phyloP scores from a whole-genome alignment of 2,888 invertebrate species.

The Aproaerema taeniolella region DNA sequence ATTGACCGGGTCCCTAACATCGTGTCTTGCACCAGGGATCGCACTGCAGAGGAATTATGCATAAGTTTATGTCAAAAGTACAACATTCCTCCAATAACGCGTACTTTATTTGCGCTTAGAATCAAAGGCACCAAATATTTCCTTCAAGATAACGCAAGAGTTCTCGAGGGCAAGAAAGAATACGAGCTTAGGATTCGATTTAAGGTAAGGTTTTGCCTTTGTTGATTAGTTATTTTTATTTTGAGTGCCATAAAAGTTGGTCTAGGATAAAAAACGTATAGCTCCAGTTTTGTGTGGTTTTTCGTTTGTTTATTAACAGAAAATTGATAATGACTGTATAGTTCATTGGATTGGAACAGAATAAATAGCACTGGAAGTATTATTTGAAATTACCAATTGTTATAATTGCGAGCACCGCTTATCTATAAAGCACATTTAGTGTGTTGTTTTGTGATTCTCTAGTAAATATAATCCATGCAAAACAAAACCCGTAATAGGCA shows the following conservation, averaged over 20 bases:
- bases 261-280: background rate
- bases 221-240: too few species aligned
- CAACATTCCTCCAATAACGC: slow-evolving; percentile 85
- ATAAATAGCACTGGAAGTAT: too few species aligned
- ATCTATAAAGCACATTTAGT: too few species aligned
- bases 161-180: slow-evolving; percentile 66
- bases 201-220: slow-evolving; percentile 79
- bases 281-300: background rate
- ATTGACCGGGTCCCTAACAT: slow-evolving; percentile 52
- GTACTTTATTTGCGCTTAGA: slow-evolving; percentile 87
- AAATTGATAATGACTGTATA: too few species aligned
- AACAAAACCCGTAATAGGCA: too few species aligned
- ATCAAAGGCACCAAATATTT: slow-evolving; percentile 81
- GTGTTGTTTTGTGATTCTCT: too few species aligned
- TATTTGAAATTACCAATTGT: too few species aligned
- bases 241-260: too few species aligned
- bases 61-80: slow-evolving; percentile 82
- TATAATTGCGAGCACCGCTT: too few species aligned
- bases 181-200: slow-evolving; percentile 89
- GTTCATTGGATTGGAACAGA: too few species aligned
- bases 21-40: slow-evolving; percentile 57
- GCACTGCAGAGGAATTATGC: slow-evolving; percentile 83
- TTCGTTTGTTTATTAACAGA: background rate
- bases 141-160: slow-evolving; percentile 79
- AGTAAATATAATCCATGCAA: too few species aligned